Conservation (phyloP, 2,888 invertebrate genomes). For the Machimus atricapillus region DNA sequence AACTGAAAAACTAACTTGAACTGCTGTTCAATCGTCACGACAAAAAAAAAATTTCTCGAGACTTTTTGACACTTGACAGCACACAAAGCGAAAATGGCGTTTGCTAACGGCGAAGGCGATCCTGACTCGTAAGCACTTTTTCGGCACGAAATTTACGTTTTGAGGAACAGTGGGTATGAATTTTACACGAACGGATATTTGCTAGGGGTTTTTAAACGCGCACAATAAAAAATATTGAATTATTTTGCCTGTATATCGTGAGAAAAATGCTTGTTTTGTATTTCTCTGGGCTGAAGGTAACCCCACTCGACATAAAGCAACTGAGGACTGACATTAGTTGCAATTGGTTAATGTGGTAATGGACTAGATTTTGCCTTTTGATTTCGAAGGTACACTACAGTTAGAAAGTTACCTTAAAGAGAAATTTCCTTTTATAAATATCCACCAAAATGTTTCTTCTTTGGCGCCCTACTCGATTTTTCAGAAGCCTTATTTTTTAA, state of each 20-base stretch:
- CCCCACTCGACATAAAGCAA: background rate
- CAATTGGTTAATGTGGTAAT: background rate
- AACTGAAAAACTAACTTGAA: background rate
- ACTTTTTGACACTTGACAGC: slow-evolving; percentile 31
- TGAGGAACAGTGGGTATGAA: background rate
- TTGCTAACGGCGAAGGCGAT: background rate
- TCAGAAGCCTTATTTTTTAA: no score
- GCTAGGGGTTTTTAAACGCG: background rate
- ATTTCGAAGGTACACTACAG: background rate
- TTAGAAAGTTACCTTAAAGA: background rate
- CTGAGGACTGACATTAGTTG: background rate
- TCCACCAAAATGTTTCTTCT: no score
- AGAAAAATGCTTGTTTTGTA: slow-evolving; percentile 18
- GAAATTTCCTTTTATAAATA: background rate
- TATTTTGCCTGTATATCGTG: background rate
- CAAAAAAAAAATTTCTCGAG: background rate
- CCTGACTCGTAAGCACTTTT: background rate
- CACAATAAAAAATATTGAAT: background rate
- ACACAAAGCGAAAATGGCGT: slow-evolving; percentile 30
- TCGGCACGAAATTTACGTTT: background rate
- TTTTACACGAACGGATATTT: background rate
- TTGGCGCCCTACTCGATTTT: no score
- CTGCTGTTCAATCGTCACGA: background rate
- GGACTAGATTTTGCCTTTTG: background rate
- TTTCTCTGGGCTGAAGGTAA: background rate